Conservation (phyloP, 2,888 invertebrate species). For the Norana najaformis region DNA sequence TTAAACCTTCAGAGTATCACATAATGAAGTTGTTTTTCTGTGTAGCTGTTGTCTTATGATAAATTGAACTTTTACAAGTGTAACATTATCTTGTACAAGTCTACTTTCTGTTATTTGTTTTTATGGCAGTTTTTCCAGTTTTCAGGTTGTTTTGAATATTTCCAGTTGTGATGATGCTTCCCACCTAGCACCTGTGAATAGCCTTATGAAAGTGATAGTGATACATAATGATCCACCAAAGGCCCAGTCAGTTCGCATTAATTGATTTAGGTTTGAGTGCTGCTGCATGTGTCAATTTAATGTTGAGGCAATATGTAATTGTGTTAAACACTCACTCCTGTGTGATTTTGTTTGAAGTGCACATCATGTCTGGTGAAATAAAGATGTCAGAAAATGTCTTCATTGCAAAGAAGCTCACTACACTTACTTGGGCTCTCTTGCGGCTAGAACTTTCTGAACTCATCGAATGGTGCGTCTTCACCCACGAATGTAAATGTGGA, state of each 20-base stretch:
- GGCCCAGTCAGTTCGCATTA: not conserved
- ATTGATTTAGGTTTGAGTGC: not conserved
- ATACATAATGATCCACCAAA: not conserved
- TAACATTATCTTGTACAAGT: not conserved
- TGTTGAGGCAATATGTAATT: not conserved
- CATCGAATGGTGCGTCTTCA: no score
- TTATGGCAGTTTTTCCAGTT: not conserved
- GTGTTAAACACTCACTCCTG: not conserved
- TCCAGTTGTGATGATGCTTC: not conserved
- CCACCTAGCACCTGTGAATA: not conserved
- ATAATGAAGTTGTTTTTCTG: not conserved
- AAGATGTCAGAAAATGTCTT: no score
- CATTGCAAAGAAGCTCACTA: no score
- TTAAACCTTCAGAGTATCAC: not conserved
- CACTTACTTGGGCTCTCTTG: not conserved
- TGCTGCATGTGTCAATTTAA: not conserved
- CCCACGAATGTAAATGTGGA: no score
- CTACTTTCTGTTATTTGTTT: not conserved
- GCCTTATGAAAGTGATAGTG: not conserved
- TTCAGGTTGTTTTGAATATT: not conserved
- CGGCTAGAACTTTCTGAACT: not conserved
- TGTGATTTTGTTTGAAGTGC: not conserved
- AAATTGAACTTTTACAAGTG: no score
- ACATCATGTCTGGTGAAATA: slow-evolving; percentile 5
- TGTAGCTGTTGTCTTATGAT: not conserved